These are phyloP conservation scores for Mus spretus DNA, from an alignment of 2,797 vertebrate species.

Conservation along the genomic window DNA sequence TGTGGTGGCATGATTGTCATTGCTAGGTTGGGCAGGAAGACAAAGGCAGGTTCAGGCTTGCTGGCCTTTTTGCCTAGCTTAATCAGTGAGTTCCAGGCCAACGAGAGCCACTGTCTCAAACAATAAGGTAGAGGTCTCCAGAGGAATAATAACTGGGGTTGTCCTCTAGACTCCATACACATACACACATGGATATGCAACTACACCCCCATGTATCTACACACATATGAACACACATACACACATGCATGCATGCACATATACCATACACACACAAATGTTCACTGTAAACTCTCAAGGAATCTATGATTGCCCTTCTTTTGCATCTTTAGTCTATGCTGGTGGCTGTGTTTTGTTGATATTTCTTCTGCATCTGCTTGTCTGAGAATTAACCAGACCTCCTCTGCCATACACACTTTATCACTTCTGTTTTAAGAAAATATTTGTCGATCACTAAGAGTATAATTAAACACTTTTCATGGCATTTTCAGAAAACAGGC, in stretches of 20 bases:
- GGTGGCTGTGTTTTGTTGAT: neutral
- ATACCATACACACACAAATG: neutral
- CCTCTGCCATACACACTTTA: neutral
- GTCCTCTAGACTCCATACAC: neutral
- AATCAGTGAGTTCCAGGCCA: neutral
- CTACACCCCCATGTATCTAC: neutral
- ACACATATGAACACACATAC: neutral
- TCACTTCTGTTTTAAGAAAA: neutral
- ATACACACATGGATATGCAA: neutral
- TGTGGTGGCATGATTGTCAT: neutral
- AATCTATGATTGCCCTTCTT: neutral
- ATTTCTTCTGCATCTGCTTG: neutral
- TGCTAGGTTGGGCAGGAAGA: neutral
- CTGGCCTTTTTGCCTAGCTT: neutral
- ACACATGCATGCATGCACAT: neutral
- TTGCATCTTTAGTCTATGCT: neutral
- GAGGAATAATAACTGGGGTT: neutral
- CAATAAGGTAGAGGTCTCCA: no score
- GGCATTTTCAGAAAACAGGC: neutral
- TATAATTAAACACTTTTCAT: neutral
- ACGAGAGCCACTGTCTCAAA: neutral
- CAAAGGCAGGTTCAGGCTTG: neutral
- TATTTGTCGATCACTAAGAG: neutral
- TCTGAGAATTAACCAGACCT: neutral
- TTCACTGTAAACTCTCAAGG: neutral